These are phyloP conservation scores for Callaeas wilsoni DNA, from an alignment of 2,113 vertebrate genomes.

Conservation along the genomic window DNA sequence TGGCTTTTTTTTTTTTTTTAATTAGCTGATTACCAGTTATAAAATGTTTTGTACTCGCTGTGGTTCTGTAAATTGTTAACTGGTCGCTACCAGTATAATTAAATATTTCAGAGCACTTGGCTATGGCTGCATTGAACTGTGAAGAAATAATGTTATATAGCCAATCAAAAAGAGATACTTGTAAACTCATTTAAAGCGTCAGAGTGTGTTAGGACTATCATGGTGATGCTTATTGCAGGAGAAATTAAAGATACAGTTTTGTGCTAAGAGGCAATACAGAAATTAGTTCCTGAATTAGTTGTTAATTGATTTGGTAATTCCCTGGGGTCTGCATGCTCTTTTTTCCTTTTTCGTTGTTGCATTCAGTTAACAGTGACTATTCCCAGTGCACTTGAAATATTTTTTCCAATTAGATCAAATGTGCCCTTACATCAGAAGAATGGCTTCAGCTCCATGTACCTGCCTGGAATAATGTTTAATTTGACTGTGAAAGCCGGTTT, in stretches of 20 bases:
- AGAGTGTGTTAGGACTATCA: constrained; percentile 74
- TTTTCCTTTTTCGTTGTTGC: constrained; percentile 73
- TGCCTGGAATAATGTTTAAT: constrained; percentile 2
- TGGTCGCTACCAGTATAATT: constrained; percentile 78
- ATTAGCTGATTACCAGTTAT: constrained; percentile 78
- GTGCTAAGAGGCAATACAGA: constrained; percentile 87
- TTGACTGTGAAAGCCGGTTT: background rate
- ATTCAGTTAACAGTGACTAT: constrained; percentile 80
- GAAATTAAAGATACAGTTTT: constrained; percentile 85
- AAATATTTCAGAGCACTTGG: constrained; percentile 78
- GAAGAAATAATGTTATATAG: constrained; percentile 80
- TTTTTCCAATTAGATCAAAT: constrained; percentile 80
- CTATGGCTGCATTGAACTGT: constrained; percentile 80
- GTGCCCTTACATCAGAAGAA: constrained; percentile 47
- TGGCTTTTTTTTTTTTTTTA: constrained; percentile 64
- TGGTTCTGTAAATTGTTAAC: constrained; percentile 77
- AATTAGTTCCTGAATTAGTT: constrained; percentile 89
- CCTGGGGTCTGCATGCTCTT: constrained; percentile 76
- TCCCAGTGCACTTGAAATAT: constrained; percentile 78
- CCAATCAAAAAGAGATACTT: constrained; percentile 85
- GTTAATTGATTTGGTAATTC: constrained; percentile 96
- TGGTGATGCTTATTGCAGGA: constrained; percentile 79
- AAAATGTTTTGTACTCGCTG: constrained; percentile 66
- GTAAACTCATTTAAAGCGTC: constrained; percentile 81
- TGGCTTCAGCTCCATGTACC: background rate